Evolutionary conservation across 2,797 vertebrate genomes (phyloP).

Genomic region (Rallus crepitans): DNA sequence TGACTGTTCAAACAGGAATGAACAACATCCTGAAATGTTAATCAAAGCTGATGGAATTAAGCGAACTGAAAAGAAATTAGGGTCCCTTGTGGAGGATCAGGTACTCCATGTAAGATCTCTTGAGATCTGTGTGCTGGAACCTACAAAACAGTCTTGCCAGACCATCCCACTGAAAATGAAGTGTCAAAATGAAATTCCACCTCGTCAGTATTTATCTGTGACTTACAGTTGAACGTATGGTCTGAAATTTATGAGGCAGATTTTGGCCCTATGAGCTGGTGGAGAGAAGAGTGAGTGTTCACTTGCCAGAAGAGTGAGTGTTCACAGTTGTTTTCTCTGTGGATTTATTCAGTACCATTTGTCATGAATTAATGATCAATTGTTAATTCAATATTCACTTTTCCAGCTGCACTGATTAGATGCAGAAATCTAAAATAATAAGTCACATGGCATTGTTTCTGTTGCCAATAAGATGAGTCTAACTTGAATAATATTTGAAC

Average conservation of each 20-base stretch:
- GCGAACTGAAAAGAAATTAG: neutral
- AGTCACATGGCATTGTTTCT: slow-evolving; percentile 55
- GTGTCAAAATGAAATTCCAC: neutral
- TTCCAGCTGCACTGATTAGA: slow-evolving; percentile 67
- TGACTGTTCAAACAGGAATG: neutral
- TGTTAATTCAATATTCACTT: slow-evolving; percentile 66
- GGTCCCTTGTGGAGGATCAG: neutral
- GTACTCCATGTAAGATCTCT: neutral
- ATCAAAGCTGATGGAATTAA: neutral
- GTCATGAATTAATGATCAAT: slow-evolving; percentile 69
- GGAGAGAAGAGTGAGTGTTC: slow-evolving; percentile 15
- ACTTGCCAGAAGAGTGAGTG: slow-evolving; percentile 53
- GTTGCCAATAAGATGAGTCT: slow-evolving; percentile 60
- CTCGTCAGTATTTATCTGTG: neutral
- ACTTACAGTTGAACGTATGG: neutral
- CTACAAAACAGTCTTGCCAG: neutral
- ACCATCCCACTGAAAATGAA: neutral
- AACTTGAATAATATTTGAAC: slow-evolving; percentile 61
- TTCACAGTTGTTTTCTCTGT: slow-evolving; percentile 44
- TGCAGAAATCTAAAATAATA: slow-evolving; percentile 49
- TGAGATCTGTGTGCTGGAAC: neutral
- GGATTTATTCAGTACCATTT: slow-evolving; percentile 61
- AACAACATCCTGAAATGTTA: neutral
- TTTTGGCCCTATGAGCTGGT: slow-evolving; percentile 32
- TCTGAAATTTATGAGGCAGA: slow-evolving; percentile 36